These are phyloP conservation scores for Pygmarrhopalites habei DNA, from an alignment of 1,140 invertebrate genomes.

Conservation along the genomic window DNA sequence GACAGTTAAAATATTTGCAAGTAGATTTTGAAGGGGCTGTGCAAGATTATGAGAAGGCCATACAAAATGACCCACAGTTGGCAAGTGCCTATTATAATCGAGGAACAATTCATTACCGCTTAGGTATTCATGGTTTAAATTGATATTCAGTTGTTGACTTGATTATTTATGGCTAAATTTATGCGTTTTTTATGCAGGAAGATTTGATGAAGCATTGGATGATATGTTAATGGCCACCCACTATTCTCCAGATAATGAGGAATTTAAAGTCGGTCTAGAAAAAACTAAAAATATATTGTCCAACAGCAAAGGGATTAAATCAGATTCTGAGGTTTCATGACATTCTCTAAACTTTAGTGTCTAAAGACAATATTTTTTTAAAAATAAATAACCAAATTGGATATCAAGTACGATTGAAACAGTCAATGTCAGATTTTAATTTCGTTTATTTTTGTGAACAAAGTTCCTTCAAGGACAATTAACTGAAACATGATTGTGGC, in stretches of 20 bases:
- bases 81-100: slow-evolving; percentile 44
- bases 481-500: too few species aligned
- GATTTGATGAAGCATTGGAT: slow-evolving; percentile 28
- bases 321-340: too few species aligned
- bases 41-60: slow-evolving; percentile 43
- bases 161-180: too few species aligned
- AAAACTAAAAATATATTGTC: not conserved
- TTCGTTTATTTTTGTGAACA: too few species aligned
- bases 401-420: too few species aligned
- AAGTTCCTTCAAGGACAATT: too few species aligned
- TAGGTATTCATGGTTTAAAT: slow-evolving; percentile 24
- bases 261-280: slow-evolving; percentile 26
- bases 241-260: slow-evolving; percentile 13
- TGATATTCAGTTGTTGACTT: too few species aligned
- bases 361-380: too few species aligned
- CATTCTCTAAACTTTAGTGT: too few species aligned
- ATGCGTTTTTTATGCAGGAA: slow-evolving; percentile 16
- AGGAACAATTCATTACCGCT: slow-evolving; percentile 45
- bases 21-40: slow-evolving; percentile 46
- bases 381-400: too few species aligned
- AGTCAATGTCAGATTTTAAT: too few species aligned
- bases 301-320: too few species aligned
- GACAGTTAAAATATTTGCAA: slow-evolving; percentile 42
- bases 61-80: slow-evolving; percentile 40
- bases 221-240: slow-evolving; percentile 25